phyloP scores from a whole-genome alignment of 1,140 invertebrate species.

The Rhopalosiphum maidis region DNA sequence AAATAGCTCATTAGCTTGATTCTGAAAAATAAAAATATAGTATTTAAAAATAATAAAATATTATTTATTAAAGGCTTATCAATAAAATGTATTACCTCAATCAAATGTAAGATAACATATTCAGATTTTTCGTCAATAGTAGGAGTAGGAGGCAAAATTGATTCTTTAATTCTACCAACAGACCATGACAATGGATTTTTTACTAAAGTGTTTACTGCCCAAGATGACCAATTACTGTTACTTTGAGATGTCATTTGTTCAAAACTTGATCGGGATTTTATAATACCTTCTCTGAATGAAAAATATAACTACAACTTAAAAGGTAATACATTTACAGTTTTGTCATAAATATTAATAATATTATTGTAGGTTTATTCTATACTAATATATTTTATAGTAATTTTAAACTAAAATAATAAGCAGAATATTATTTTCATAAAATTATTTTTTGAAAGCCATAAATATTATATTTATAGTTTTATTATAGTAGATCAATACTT shows the following conservation, averaged over 20 bases:
- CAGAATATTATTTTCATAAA: neutral
- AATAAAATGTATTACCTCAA: slow-evolving; percentile 26
- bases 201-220: slow-evolving; percentile 43
- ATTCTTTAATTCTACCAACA: slow-evolving; percentile 34
- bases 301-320: neutral
- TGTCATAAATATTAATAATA: neutral
- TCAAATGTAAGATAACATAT: slow-evolving; percentile 20
- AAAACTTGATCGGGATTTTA: slow-evolving; percentile 33
- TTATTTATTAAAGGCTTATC: neutral
- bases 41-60: neutral
- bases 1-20: slow-evolving; percentile 51
- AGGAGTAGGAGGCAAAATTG: slow-evolving; percentile 24
- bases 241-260: slow-evolving; percentile 43
- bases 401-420: neutral
- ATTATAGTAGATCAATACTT: too few relatives aligned
- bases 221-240: slow-evolving; percentile 45
- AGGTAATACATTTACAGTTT: neutral
- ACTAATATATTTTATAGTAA: neutral
- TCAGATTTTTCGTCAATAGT: slow-evolving; percentile 44
- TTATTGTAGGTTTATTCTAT: neutral
- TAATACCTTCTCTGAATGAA: slow-evolving; percentile 28
- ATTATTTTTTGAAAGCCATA: neutral
- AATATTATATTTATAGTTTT: too few relatives aligned
- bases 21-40: slow-evolving; percentile 3
- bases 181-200: slow-evolving; percentile 49